Base-by-base conservation (phyloP, 2,888 invertebrate species). In the Harmothoe impar region DNA sequence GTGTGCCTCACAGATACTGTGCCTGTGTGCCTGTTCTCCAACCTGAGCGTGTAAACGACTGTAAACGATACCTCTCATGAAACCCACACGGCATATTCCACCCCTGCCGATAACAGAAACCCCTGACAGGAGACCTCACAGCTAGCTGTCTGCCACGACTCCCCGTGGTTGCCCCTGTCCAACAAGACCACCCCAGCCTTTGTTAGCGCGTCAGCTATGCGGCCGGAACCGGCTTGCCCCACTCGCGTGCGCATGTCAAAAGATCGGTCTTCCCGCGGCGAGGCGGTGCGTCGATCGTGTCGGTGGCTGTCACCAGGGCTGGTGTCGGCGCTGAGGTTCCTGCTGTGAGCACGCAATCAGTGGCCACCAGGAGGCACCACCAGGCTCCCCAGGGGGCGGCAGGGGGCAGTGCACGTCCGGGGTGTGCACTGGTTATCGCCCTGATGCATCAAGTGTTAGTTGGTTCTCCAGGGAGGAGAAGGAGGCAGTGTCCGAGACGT, bases 391-490 rank as follows among this genome's bases (percentile, higher is more conserved):
- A 77, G 77, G 77, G 77, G 77, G 5, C 77, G 25, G 10, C 77
- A 29, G 29, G 77, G 77, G 77, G 20, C 77, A 31, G 29, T 25
- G 31, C 77, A 15, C 77, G 25, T 29, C 25, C 29, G 62, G 29
- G n/a, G 29, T 20, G 81, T 35, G 81, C 81, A 20, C 35, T 33
- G 81, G 33, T 81, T 81, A 33, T 35, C 43, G 81, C 35, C 81
- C 10, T 81, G 81, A 81, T 81, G 81, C 33, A 81, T 81, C 81
- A 81, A 81, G 81, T 81, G 81, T 43, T 81, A 43, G 81, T 43
- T 0, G 31, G 81, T 81, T 5, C 81, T 25, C 35, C 43, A 10
- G 81, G 81, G 81, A 81, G 35, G 10, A 81, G 81, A 33, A 23
- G 72, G 20, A 62, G 62, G 62, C 7, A 62, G 3, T 62, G 20